A percentile compares a stretch with the other conserved stretches of the same genome.
phyloP scores from a whole-genome alignment of 2,113 vertebrate genomes.

The Athene cunicularia region DNA sequence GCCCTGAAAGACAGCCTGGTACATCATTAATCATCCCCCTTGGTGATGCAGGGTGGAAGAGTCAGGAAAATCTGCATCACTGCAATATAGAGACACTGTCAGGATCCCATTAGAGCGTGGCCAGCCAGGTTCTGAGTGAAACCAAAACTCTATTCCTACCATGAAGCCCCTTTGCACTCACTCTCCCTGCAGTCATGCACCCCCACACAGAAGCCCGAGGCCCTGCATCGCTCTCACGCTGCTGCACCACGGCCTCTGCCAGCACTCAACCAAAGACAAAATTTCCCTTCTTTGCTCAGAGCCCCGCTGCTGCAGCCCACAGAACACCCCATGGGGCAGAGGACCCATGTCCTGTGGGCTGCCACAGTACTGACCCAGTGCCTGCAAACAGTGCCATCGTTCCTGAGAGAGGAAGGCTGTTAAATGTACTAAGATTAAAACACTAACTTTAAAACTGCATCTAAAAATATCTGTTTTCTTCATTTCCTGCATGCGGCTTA shows the following conservation, averaged over 20 bases:
- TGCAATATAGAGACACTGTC: accelerated
- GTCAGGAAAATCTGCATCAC: background rate
- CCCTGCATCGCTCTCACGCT: background rate
- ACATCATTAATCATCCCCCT: background rate
- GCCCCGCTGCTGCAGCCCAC: background rate
- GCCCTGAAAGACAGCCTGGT: accelerated
- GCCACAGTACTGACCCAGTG: accelerated
- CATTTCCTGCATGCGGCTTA: too few relatives aligned
- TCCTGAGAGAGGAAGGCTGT: background rate
- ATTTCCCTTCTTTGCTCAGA: background rate
- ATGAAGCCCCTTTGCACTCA: accelerated
- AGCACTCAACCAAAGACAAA: background rate
- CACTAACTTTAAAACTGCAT: background rate
- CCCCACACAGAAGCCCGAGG: background rate
- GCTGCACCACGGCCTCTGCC: background rate
- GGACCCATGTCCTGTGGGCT: background rate
- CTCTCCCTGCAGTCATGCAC: too few relatives aligned
- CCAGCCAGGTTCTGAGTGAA: background rate
- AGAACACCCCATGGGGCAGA: accelerated
- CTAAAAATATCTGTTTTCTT: background rate
- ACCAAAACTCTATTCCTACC: background rate
- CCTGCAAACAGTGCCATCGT: background rate
- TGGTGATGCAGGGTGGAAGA: accelerated
- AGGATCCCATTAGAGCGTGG: accelerated
- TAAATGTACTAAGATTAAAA: background rate